Evolutionary conservation across 2,888 invertebrate species (phyloP), one percentile per base, ranked within the genome.

Genomic region (Troglohyphantes excavatus): DNA sequence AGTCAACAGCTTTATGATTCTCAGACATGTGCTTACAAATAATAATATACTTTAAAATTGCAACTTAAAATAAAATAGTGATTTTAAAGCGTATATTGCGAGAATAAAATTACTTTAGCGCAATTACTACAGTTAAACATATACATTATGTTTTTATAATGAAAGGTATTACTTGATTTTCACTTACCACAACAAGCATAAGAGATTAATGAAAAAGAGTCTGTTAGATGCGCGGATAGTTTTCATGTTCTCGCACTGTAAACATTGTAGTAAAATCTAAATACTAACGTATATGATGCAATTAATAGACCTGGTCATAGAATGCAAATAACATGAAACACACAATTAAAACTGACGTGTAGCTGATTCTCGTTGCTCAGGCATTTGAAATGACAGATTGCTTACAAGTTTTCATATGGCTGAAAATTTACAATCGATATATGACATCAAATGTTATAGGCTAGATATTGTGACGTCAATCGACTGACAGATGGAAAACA

Each of bases 361-460:
- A 82, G 70, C 72, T 72, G 46, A 33, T 61, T 33, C 13, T 27
- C 43, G 29, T 53, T 53, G 73, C 39, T 29, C n/a, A 23, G 43
- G 67, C 88, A 88, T 75, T 73, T 81, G 46, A 88, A 88, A 26
- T 88, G 88, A 88, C 88, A 88, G 88, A 70, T 82, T 82, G 82
- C 39, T 75, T 61, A 43, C 46, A 53, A 70, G 70, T 73, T 39
- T 63, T 63, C 19, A 43, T n/a, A 9, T 59, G 33, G 33, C n/a
- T n/a, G n/a, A n/a, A n/a, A n/a, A 33, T 6, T 13, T 2, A 11
- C 39, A 19, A 33, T 11, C 1, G 43, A 13, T n/a, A 6, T 53
- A 53, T 39, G 9, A 13, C 7, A 39, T 13, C 13, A 13, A 39
- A 39, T 39, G 3, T 39, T 39, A 39, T 39, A 3, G 13, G 39